Evolutionary conservation across 2,797 vertebrate genomes (phyloP), one percentile per base, ranked within the genome.

Genomic region (Leptoclinus maculatus): DNA sequence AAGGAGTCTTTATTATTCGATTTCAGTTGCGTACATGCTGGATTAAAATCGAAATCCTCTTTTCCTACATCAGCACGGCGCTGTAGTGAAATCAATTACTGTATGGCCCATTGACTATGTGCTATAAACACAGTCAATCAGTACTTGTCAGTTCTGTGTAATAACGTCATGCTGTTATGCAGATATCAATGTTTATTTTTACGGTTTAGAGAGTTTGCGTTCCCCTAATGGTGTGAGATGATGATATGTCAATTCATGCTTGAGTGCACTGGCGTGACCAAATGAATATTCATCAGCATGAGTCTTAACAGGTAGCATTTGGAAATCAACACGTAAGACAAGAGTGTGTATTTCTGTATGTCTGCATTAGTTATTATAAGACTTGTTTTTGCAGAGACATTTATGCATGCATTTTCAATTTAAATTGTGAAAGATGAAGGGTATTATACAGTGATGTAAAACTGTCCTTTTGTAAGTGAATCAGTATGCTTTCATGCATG

Each of bases 41-140:
- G 83, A 83, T 83, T 83, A 78, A 78, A 81, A 89, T 87, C 25
- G 17, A 89, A 89, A 83, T 84, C 76, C 76, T 79, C 76, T 73
- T 82, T 82, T 74, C 66, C 63, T 54, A 62, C 71, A 87, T 90
- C 85, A 88, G 78, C 86, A 82, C 39, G 19, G 58, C 0, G 17
- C 68, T 69, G 32, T 82, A 86, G 87, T 85, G 80, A 81, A 93
- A 91, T 90, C 83, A 89, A 81, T 86, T 69, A 68, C 63, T 49
- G 54, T 76, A 86, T 57, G 89, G 84, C 69, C 65, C 87, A 90
- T 85, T 89, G 85, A 47, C 69, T 78, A 25, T 17, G 27, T 78
- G 75, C 77, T 78, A 73, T 74, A 84, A 91, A 88, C 66, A 69
- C 27, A 7, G 70, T 85, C 84, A 77, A 86, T 91, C 79, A 85